Evolutionary conservation across 2,113 vertebrate genomes (phyloP).

Genomic region (Dryoscopus gambensis): DNA sequence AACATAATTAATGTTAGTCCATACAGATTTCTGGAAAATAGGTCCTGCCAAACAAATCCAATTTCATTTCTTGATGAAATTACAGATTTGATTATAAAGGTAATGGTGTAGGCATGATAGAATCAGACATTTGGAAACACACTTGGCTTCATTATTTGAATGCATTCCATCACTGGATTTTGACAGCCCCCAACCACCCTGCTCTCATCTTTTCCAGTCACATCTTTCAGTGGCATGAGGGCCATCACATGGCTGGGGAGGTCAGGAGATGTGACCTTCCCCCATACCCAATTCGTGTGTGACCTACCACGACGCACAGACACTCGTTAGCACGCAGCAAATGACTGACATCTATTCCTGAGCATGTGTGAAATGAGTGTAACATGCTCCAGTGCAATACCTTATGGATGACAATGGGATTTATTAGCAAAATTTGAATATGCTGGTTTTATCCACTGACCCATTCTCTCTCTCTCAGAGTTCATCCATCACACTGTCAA

Average conservation of each 20-base stretch:
- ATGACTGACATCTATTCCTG: background rate
- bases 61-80: background rate
- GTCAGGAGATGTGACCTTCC: background rate
- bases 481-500: background rate
- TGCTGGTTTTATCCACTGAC: background rate
- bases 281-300: background rate
- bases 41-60: background rate
- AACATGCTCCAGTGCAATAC: background rate
- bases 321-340: background rate
- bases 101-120: background rate
- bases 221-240: accelerated
- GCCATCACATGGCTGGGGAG: background rate
- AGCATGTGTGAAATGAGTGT: background rate
- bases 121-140: background rate
- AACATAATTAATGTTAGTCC: background rate
- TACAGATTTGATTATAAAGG: background rate
- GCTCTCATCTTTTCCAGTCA: background rate
- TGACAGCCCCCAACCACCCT: background rate
- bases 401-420: background rate
- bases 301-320: background rate
- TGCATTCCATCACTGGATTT: background rate
- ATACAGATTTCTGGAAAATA: background rate
- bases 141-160: background rate
- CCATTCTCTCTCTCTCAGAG: background rate
- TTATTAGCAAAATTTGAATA: background rate